Base-by-base conservation (phyloP, 2,888 invertebrate species). In the Chrysodeixis includens region DNA sequence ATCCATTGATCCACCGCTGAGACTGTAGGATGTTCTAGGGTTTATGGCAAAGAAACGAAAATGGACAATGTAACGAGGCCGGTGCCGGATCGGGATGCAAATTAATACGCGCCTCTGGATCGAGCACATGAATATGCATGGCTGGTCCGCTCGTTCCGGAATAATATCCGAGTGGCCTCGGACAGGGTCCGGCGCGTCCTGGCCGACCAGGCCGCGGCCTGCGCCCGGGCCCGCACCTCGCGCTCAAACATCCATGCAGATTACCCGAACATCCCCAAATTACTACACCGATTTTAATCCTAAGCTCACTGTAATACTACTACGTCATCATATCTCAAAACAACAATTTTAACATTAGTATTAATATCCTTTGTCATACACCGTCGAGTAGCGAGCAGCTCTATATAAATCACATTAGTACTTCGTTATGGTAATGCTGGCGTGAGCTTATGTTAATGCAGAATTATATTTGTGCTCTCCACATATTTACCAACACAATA, bases 111-210 rank as follows among this genome's bases (percentile, higher is more conserved):
- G 93, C 86, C 89, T 91, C 90, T 86, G 91, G 90, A 91, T 89
- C 88, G 88, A 84, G 84, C 83, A 79, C 89, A 94, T 94, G 94
- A 94, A 95, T 95, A 95, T 95, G 93, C 93, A 95, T 93, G 89
- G 83, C 70, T 78, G 82, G 86, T 83, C 84, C 86, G 85, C 83
- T 86, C 85, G 90, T 87, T 83, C 86, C 90, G 88, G 92, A 88
- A 93, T 93, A 92, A 93, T 93, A 91, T 91, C 90, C 85, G 85
- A 88, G 88, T 84, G 82, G 83, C 83, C 84, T 77, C 74, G 80
- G 69, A 81, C 77, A 74, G 78, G 77, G 74, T 64, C 74, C 76
- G 66, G 74, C 77, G 68, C 78, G 72, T 74, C 67, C 71, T 66
- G 62, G 61, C 56, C 40, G 49, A 14, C 63, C 51, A 54, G 35